These are phyloP conservation scores for Prochilodus magdalenae DNA, from an alignment of 2,113 vertebrate genomes.

Conservation along the genomic window DNA sequence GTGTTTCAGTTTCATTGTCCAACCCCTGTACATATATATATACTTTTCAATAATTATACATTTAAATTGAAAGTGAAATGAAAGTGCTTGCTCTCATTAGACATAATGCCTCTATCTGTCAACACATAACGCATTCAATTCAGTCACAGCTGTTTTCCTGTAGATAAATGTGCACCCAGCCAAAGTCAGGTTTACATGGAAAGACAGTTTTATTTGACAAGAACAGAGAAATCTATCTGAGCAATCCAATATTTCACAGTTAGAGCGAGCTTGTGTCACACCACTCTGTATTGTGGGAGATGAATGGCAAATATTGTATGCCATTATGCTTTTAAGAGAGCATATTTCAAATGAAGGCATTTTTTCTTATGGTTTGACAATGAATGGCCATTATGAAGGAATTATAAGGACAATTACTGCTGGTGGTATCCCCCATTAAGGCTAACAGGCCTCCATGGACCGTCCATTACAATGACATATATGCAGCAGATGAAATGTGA, in stretches of 20 bases:
- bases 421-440: slow-evolving; percentile 31
- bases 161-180: background rate
- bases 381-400: slow-evolving; percentile 30
- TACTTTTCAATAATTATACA: too few relatives aligned
- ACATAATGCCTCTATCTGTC: background rate
- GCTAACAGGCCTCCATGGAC: background rate
- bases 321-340: slow-evolving; percentile 19
- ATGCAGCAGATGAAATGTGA: too few relatives aligned
- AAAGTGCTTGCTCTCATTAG: background rate
- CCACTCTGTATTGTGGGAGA: slow-evolving; percentile 6
- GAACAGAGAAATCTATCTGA: slow-evolving; percentile 28
- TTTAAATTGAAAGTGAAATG: background rate
- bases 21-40: too few relatives aligned
- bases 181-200: background rate
- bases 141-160: background rate
- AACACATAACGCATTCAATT: background rate
- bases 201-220: slow-evolving; percentile 7
- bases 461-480: background rate
- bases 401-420: slow-evolving; percentile 49
- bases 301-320: slow-evolving; percentile 2
- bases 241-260: slow-evolving; percentile 30
- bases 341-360: slow-evolving; percentile 13
- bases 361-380: slow-evolving; percentile 32
- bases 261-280: slow-evolving; percentile 31
- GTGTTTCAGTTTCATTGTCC: too few relatives aligned